Evolutionary conservation across 2,888 invertebrate genomes (phyloP), one percentile per base, ranked within the genome.

Genomic region (Oligia fasciuncula): DNA sequence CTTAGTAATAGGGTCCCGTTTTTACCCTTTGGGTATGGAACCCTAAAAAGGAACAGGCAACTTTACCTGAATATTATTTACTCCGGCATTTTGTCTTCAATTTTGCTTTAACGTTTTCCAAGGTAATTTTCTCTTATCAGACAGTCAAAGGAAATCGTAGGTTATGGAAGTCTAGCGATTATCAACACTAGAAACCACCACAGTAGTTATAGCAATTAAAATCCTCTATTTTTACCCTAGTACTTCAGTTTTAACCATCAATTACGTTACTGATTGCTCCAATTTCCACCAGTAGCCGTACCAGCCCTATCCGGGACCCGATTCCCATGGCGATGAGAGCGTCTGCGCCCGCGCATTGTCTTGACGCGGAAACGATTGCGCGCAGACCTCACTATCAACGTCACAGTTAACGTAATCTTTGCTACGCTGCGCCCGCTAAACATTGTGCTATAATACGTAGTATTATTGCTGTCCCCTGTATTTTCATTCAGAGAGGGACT

Each of bases 281-380:
- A 80, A 77, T 85, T 80, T 67, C 19, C 63, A 67, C 49, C 57
- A 69, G 85, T 35, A 67, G 2, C 0, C 11, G 73, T 62, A 79
- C 3, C 86, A 90, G 46, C 90, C 89, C 89, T 89, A 76, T 46
- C n/a, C 4, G 74, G 66, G 81, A 81, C 85, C 85, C 90, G 91
- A 91, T 95, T 95, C 96, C 95, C 96, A 96, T 95, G 93, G 91
- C 93, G 94, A 91, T 92, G 93, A 92, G 93, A 94, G 93, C 89
- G 90, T 91, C 89, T 88, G 89, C 91, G 92, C 91, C 89, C 85
- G 92, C 91, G 94, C 94, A 94, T 95, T 95, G 95, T 95, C 91
- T 93, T 88, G 85, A 94, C 89, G 91, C 94, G 95, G 95, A 95
- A 95, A 91, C 91, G 85, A 80, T 89, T 80, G 84, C 85, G 79